A percentile compares a stretch with the other conserved stretches of the same genome.
Evolutionary conservation across 2,888 invertebrate genomes (phyloP).

Genomic region (Thymelicus acteon): DNA sequence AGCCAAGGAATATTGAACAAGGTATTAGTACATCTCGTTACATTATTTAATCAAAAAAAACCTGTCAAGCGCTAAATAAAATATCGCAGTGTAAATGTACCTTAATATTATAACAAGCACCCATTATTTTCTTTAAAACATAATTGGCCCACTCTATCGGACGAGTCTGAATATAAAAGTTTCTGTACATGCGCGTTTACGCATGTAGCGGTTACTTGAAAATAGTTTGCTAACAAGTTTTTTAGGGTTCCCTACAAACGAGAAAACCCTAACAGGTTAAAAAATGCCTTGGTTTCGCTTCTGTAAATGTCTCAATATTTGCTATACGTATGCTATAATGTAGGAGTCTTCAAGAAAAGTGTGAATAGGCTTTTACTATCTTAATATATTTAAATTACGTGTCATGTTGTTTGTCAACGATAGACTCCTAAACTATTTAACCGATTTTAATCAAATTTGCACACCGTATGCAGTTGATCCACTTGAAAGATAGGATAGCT

Average conservation of each 20-base stretch:
- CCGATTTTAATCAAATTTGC: no score
- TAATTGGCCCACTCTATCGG: slow-evolving; percentile 55
- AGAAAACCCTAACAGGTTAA: slow-evolving; percentile 3
- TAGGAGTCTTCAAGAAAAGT: no score
- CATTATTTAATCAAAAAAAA: not conserved
- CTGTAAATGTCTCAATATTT: no score
- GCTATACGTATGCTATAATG: no score
- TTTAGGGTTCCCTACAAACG: slow-evolving; percentile 19
- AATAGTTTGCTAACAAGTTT: slow-evolving; percentile 43
- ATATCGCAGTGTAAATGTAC: not conserved
- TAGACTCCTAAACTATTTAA: no score
- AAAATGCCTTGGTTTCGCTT: no score
- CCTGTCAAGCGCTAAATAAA: not conserved
- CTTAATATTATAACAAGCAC: slow-evolving; percentile 40
- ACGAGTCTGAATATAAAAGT: slow-evolving; percentile 42
- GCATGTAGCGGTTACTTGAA: slow-evolving; percentile 41
- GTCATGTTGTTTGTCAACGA: no score
- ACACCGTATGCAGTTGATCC: no score
- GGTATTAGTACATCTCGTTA: no score
- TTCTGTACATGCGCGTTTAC: slow-evolving; percentile 35
- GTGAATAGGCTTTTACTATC: not conserved
- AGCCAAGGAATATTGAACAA: no score
- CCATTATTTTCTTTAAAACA: slow-evolving; percentile 45
- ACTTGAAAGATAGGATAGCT: no score
- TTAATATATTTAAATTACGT: no score